phyloP scores from a whole-genome alignment of 1,140 invertebrate genomes.

The Chironomus striatipennis region DNA sequence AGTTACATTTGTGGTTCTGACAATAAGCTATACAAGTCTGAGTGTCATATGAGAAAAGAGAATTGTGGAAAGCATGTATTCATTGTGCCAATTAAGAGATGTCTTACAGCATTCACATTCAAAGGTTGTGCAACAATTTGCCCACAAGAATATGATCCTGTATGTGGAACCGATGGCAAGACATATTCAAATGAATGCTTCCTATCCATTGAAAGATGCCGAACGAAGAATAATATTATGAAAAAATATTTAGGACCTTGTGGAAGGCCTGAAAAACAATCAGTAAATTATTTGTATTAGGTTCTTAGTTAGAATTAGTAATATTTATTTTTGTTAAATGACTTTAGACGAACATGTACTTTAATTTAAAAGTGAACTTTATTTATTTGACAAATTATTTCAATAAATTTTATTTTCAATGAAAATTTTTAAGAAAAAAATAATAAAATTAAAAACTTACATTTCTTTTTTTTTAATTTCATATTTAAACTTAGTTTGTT shows the following conservation, averaged over 20 bases:
- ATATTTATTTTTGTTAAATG: too few species aligned
- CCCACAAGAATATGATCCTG: slow-evolving; percentile 73
- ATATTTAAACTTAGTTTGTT: too few species aligned
- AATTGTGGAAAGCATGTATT: slow-evolving; percentile 88
- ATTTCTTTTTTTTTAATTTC: too few species aligned
- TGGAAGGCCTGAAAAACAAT: slow-evolving; percentile 37
- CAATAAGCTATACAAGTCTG: slow-evolving; percentile 74
- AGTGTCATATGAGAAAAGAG: slow-evolving; percentile 85
- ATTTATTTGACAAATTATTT: too few species aligned
- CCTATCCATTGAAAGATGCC: slow-evolving; percentile 80
- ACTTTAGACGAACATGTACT: too few species aligned
- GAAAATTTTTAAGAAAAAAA: too few species aligned
- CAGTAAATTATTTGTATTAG: slow-evolving; percentile 37
- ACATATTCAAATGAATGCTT: slow-evolving; percentile 91
- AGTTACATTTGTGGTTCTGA: slow-evolving; percentile 87
- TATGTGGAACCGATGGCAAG: slow-evolving; percentile 80
- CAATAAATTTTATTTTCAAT: too few species aligned
- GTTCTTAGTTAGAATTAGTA: too few species aligned
- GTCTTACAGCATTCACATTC: slow-evolving; percentile 72
- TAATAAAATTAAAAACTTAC: too few species aligned
- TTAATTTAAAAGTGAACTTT: too few species aligned
- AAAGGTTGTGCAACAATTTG: slow-evolving; percentile 79
- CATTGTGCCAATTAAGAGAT: slow-evolving; percentile 76
- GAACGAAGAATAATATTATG: slow-evolving; percentile 48
- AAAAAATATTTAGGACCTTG: slow-evolving; percentile 39